Evolutionary conservation across 2,888 invertebrate genomes (phyloP), one percentile per base, ranked within the genome.

Genomic region (Magallana nippona): DNA sequence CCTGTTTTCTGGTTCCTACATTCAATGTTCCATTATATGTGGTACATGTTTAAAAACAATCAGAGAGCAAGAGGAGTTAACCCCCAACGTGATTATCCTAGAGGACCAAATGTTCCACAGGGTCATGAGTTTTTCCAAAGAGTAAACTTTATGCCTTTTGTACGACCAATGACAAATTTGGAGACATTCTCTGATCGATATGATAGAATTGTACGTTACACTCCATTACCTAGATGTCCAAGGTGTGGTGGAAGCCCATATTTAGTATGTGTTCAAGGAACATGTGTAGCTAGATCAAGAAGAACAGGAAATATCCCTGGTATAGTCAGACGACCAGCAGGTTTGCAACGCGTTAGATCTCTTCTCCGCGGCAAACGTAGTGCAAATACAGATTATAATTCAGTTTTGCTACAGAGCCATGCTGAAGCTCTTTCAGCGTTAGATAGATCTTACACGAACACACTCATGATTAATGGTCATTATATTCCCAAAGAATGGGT

Each of bases 41-140:
- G 71, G 71, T 32, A 27, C 71, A 27, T 71, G 27, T 71, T 71
- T 32, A 71, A 71, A 71, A 71, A 10, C 27, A 71, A 71, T 32
- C 71, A 71, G 13, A 22, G 71, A 27, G 27, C 17, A 27, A 56
- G 83, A 11, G 84, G 88, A n/a, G 86, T 88, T 0, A 86, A 90
- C 63, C 88, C 91, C 5, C 79, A 79, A 8, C 79, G 32, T 3
- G 89, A 89, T 77, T 89, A 89, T 79, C 89, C 89, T 11, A 32
- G 79, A 0, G 80, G 80, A 2, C 56, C 80, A 27, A 77, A 56
- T 77, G 80, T 80, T 15, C 57, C 71, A 3, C 55, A 56, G 55
- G 83, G 83, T 2, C 83, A 83, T 32, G 77, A 83, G 63, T 71
- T 63, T 15, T 78, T 79, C 55, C 56, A 32, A 55, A 32, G 71